Evolutionary conservation across 2,113 vertebrate species (phyloP).

Genomic region (Desmodus rotundus): DNA sequence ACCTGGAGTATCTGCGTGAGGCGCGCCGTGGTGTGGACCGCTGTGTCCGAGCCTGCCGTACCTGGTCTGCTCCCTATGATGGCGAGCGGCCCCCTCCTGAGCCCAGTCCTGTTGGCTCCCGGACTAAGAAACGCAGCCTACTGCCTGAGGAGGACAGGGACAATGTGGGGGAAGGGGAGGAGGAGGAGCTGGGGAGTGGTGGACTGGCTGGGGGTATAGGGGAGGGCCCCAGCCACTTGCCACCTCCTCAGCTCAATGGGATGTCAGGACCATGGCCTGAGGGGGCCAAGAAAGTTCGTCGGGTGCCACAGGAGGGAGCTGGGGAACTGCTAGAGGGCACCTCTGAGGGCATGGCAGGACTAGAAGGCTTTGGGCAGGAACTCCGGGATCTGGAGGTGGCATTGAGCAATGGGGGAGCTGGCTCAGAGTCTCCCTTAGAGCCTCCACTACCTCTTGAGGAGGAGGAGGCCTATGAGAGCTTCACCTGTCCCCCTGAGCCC

Average conservation of each 20-base stretch:
- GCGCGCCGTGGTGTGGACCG: conserved; percentile 87
- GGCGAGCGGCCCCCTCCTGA: conserved; percentile 88
- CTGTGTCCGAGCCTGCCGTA: conserved; percentile 89
- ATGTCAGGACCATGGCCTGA: conserved; percentile 49
- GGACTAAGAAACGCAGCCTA: conserved; percentile 93
- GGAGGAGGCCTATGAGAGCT: conserved; percentile 81
- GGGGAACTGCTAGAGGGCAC: conserved; percentile 32
- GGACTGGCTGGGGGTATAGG: background rate
- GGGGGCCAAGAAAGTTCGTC: conserved; percentile 66
- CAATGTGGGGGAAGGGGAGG: conserved; percentile 50
- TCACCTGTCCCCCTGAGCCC: conserved; percentile 65
- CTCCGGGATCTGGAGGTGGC: conserved; percentile 89
- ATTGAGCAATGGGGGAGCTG: conserved; percentile 79
- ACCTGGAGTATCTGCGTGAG: conserved; percentile 94
- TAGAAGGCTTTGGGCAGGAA: conserved; percentile 91
- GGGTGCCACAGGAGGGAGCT: conserved; percentile 74
- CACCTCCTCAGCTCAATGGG: conserved; percentile 71
- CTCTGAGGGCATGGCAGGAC: conserved; percentile 49
- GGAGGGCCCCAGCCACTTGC: conserved; percentile 47
- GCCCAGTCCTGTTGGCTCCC: conserved; percentile 74
- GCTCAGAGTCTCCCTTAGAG: conserved; percentile 30
- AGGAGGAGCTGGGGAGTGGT: conserved; percentile 40
- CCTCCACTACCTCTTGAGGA: conserved; percentile 73
- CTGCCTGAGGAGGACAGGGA: conserved; percentile 77
- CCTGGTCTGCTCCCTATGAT: conserved; percentile 96